phyloP scores from a whole-genome alignment of 2,113 vertebrate genomes.

The Egretta garzetta region DNA sequence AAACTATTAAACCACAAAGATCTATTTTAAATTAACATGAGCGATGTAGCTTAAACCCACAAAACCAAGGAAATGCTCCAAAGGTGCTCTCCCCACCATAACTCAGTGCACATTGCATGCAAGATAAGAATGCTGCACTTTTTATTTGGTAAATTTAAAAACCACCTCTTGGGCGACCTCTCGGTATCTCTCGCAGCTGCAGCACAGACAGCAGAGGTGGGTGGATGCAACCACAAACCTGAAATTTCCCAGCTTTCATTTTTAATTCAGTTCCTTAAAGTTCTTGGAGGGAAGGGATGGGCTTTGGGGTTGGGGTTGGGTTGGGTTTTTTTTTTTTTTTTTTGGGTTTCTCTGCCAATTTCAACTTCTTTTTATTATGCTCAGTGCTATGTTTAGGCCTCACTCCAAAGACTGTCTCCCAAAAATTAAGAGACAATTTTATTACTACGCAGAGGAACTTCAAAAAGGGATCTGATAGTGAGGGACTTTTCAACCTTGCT shows the following conservation, averaged over 20 bases:
- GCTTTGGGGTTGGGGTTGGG: slow-evolving; percentile 14
- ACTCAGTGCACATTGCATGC: not conserved
- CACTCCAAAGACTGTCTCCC: slow-evolving; percentile 52
- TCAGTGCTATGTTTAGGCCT: slow-evolving; percentile 50
- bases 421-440: slow-evolving; percentile 50
- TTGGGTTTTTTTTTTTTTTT: not conserved
- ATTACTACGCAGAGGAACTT: slow-evolving; percentile 55
- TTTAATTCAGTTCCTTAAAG: slow-evolving; percentile 62
- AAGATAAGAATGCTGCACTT: slow-evolving; percentile 12
- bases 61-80: not conserved
- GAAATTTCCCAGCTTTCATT: slow-evolving; percentile 65
- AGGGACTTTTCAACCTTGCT: slow-evolving; percentile 56
- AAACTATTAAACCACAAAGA: slow-evolving; percentile 39
- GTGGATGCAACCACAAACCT: slow-evolving; percentile 64
- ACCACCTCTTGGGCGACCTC: not conserved
- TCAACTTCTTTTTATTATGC: slow-evolving; percentile 39
- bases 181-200: slow-evolving; percentile 16
- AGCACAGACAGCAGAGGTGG: slow-evolving; percentile 25
- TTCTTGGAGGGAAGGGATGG: slow-evolving; percentile 53
- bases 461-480: slow-evolving; percentile 64
- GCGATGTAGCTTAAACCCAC: slow-evolving; percentile 5
- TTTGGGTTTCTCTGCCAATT: slow-evolving; percentile 45
- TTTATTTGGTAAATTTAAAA: not conserved
- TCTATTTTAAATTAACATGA: slow-evolving; percentile 46
- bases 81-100: not conserved